Conservation (phyloP, 2,888 invertebrate species). For the Scaptomyza parva region DNA sequence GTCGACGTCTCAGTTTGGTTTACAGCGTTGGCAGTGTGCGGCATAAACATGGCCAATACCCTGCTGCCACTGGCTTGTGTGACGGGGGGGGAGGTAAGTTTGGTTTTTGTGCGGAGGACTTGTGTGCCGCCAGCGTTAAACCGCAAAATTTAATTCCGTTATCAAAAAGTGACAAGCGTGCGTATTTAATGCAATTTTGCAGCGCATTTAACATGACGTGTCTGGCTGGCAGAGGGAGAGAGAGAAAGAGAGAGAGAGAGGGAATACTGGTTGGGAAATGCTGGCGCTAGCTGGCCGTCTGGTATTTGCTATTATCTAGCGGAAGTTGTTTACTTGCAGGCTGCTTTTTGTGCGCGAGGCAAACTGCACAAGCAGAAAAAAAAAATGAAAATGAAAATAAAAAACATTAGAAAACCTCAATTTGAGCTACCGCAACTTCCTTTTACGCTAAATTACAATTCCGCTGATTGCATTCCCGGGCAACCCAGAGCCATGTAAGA, state of each 20-base stretch:
- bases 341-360: constrained; percentile 42
- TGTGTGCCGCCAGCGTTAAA: constrained; percentile 75
- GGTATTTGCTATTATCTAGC: constrained; percentile 71
- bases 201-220: constrained; percentile 83
- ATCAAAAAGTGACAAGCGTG: constrained; percentile 84
- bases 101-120: constrained; percentile 12
- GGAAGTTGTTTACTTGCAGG: constrained; percentile 75
- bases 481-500: constrained; percentile 19
- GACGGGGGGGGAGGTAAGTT: constrained; percentile 4
- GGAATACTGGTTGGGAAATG: constrained; percentile 7
- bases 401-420: constrained; percentile 61
- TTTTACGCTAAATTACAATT: constrained; percentile 84
- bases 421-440: constrained; percentile 73
- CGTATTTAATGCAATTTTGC: constrained; percentile 85
- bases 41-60: constrained; percentile 68
- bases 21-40: constrained; percentile 71
- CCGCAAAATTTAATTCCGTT: constrained; percentile 85
- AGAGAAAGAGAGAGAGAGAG: background rate
- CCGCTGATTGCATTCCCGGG: constrained; percentile 83
- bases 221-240: constrained; percentile 24
- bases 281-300: constrained; percentile 40
- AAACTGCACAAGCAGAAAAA: constrained; percentile 12
- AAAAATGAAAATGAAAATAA: background rate
- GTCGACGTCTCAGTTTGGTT: constrained; percentile 64
- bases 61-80: constrained; percentile 11